A percentile compares a stretch with the other conserved stretches of the same genome.
These are phyloP conservation scores for Melospiza georgiana DNA, from an alignment of 2,113 vertebrate genomes.

Conservation along the genomic window DNA sequence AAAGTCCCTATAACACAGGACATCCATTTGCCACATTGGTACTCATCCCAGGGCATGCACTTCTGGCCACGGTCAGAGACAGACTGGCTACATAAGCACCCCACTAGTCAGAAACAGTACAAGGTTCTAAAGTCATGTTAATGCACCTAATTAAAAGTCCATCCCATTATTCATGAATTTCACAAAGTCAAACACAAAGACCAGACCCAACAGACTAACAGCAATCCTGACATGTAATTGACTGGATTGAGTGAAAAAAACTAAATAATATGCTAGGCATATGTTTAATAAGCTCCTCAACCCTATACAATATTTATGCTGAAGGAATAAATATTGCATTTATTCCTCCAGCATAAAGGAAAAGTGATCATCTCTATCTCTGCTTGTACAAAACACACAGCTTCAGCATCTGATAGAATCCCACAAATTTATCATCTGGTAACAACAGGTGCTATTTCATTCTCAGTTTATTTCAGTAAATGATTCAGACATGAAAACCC, in stretches of 20 bases:
- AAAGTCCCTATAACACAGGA: fast-evolving
- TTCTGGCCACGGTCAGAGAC: neutral
- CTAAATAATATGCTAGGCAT: neutral
- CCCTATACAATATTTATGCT: neutral
- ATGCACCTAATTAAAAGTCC: neutral
- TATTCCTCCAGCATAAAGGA: no score
- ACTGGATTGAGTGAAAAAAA: neutral
- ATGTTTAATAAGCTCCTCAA: neutral
- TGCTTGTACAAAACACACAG: neutral
- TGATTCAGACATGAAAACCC: neutral
- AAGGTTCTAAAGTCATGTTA: neutral
- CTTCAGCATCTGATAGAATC: slow-evolving; percentile 4
- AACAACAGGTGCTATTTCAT: slow-evolving; percentile 17
- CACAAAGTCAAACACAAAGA: neutral
- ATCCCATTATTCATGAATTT: neutral
- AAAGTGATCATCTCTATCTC: neutral
- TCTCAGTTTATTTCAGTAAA: neutral
- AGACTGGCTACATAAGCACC: neutral
- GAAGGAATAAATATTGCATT: neutral
- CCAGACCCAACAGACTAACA: neutral
- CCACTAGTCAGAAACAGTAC: neutral
- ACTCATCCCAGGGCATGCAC: neutral
- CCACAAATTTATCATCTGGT: slow-evolving; percentile 16
- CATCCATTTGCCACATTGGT: no score
- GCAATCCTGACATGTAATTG: neutral